Conservation (phyloP, 2,888 invertebrate genomes). For the Andrena haemorrhoa region DNA sequence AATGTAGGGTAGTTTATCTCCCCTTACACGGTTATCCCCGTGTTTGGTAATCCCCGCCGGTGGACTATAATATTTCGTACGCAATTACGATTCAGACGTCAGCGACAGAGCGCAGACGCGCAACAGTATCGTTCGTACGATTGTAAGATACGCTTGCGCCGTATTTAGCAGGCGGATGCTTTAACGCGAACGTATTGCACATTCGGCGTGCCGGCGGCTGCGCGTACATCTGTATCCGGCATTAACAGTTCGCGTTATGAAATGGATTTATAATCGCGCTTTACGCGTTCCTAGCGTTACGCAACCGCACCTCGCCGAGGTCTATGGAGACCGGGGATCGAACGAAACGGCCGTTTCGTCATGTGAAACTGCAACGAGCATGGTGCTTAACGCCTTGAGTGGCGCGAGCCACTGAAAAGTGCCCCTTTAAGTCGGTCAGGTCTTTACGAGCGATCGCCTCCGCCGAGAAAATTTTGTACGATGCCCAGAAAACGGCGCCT, state of each 20-base stretch:
- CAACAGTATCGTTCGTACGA: slow-evolving; percentile 57
- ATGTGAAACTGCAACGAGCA: not conserved
- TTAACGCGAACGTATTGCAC: slow-evolving; percentile 63
- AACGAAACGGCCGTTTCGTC: not conserved
- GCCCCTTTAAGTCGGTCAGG: no score
- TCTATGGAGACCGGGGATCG: slow-evolving; percentile 25
- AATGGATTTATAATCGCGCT: slow-evolving; percentile 66
- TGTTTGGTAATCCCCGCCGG: slow-evolving; percentile 44
- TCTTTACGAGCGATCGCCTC: no score
- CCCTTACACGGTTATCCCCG: slow-evolving; percentile 37
- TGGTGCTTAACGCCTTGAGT: no score
- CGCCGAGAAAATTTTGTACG: no score
- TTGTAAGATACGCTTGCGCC: slow-evolving; percentile 67
- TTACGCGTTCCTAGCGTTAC: slow-evolving; percentile 44
- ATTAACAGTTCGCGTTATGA: slow-evolving; percentile 61
- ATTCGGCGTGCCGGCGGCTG: slow-evolving; percentile 29
- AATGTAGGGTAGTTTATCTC: slow-evolving; percentile 64
- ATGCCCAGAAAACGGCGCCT: no score
- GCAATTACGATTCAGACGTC: slow-evolving; percentile 74
- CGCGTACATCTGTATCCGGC: slow-evolving; percentile 51
- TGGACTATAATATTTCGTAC: slow-evolving; percentile 63
- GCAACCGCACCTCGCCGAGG: slow-evolving; percentile 27
- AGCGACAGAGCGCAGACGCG: slow-evolving; percentile 64
- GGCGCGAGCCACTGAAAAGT: no score
- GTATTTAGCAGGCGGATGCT: slow-evolving; percentile 63